These are phyloP conservation scores for Achlya flavicornis DNA, from an alignment of 2,888 invertebrate species.

Conservation along the genomic window DNA sequence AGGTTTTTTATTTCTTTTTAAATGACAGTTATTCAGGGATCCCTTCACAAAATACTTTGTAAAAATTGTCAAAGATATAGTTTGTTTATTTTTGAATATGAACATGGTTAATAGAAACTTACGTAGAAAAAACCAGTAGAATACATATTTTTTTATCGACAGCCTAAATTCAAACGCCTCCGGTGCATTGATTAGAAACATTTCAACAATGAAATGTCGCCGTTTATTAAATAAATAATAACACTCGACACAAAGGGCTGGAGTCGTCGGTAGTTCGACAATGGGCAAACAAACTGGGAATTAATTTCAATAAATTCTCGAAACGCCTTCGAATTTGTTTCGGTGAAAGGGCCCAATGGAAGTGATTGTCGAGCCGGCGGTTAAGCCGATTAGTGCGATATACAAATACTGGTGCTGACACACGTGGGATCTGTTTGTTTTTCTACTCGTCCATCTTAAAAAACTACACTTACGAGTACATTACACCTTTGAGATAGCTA, in stretches of 20 bases:
- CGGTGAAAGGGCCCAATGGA: slow-evolving; percentile 61
- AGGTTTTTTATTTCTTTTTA: too few relatives aligned
- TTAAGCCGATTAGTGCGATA: slow-evolving; percentile 80
- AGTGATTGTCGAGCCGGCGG: slow-evolving; percentile 57
- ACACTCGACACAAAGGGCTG: slow-evolving; percentile 61
- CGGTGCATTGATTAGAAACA: slow-evolving; percentile 61
- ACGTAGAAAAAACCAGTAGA: slow-evolving; percentile 17
- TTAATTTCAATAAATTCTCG: slow-evolving; percentile 80
- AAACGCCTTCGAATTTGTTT: slow-evolving; percentile 74
- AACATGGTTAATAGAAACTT: background rate
- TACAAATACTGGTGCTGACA: slow-evolving; percentile 71
- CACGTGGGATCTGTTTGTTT: slow-evolving; percentile 66
- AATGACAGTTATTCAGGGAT: background rate
- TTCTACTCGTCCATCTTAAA: slow-evolving; percentile 30
- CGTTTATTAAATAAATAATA: slow-evolving; percentile 82
- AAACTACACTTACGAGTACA: background rate
- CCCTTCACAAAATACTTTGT: too few relatives aligned
- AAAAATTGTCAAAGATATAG: background rate
- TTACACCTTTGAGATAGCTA: too few relatives aligned
- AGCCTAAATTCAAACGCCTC: slow-evolving; percentile 52
- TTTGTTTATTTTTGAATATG: background rate
- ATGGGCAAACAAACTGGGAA: slow-evolving; percentile 79
- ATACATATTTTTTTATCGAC: slow-evolving; percentile 17
- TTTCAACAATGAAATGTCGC: slow-evolving; percentile 66
- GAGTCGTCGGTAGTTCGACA: slow-evolving; percentile 72